phyloP scores from a whole-genome alignment of 2,797 vertebrate species.

The Sebastolobus alascanus region DNA sequence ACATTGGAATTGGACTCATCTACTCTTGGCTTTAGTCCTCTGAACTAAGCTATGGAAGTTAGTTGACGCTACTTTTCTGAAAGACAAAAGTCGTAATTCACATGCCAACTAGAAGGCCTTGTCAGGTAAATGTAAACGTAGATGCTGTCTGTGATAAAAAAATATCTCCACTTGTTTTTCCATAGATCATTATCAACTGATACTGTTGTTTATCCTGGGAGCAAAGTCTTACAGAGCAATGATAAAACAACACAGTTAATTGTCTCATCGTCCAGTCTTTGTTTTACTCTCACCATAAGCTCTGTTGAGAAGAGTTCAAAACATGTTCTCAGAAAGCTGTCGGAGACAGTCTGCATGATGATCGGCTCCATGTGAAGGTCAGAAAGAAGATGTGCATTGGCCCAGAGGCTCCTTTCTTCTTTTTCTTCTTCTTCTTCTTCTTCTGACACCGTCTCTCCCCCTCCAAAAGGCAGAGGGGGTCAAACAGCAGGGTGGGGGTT shows the following conservation, averaged over 20 bases:
- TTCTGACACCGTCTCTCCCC: conserved; percentile 19
- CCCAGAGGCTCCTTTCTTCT: conserved; percentile 38
- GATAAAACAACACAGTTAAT: neutral
- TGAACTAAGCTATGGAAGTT: neutral
- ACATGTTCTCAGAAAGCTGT: conserved; percentile 30
- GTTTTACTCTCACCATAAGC: neutral
- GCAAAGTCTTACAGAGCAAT: too few species aligned
- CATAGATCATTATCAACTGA: neutral
- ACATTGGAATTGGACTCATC: neutral
- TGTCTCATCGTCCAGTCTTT: neutral
- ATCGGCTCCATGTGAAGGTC: conserved; percentile 52
- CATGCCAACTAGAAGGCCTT: neutral
- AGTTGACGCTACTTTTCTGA: neutral
- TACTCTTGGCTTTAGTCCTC: neutral
- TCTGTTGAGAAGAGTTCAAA: conserved; percentile 24
- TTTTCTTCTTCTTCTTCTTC: conserved; percentile 16
- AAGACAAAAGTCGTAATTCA: neutral
- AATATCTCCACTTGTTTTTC: neutral
- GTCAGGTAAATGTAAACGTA: too few species aligned
- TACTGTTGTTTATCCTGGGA: neutral
- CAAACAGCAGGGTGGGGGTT: conserved; percentile 32
- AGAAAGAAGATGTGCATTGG: conserved; percentile 36
- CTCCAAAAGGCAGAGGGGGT: conserved; percentile 41
- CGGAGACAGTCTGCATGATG: conserved; percentile 40
- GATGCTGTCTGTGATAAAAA: neutral